Evolutionary conservation across 2,113 vertebrate genomes (phyloP), one percentile per base, ranked within the genome.

Genomic region (Tringa solitaria): DNA sequence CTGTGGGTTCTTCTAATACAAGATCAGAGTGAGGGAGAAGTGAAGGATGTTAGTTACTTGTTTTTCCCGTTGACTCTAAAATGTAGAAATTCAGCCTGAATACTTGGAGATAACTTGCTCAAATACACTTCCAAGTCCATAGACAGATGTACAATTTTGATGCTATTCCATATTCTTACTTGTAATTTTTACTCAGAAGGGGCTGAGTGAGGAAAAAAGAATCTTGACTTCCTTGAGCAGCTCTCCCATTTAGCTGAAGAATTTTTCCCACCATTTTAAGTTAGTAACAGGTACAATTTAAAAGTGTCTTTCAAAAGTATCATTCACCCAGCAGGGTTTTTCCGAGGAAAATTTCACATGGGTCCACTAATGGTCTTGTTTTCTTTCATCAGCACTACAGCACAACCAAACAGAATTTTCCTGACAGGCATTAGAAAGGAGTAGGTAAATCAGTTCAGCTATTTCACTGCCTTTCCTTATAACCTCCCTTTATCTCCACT

Each of bases 401-500:
- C 72, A 84, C 18, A 93, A 68, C 5, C 57, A 67, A 30, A 37
- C 59, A 76, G 63, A n/a, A 35, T 90, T 87, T 86, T 74, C 84
- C 65, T 96, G 80, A 41, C 90, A 89, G 84, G 60, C 78, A 12
- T 61, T 68, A 85, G 81, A 80, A 87, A 41, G 24, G 39, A 70
- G 74, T 19, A 85, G 90, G 83, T 92, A 93, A 94, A 85, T 90
- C 53, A 64, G 83, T 75, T 91, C 65, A 48, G 82, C 60, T 72
- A 7, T 67, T 84, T 89, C 50, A 27, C 21, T 86, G 93, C 90
- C 90, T 79, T 67, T 84, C 65, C 73, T 72, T 63, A 12, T 63
- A n/a, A 28, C 78, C 84, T 79, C 80, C 70, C 87, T 95, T 93
- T 90, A 51, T 82, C 93, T 95, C 74, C 57, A 17, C 61, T 77